A percentile compares a stretch with the other conserved stretches of the same genome.
Conservation (phyloP, 1,140 invertebrate species). For the Platyscapa corneri region DNA sequence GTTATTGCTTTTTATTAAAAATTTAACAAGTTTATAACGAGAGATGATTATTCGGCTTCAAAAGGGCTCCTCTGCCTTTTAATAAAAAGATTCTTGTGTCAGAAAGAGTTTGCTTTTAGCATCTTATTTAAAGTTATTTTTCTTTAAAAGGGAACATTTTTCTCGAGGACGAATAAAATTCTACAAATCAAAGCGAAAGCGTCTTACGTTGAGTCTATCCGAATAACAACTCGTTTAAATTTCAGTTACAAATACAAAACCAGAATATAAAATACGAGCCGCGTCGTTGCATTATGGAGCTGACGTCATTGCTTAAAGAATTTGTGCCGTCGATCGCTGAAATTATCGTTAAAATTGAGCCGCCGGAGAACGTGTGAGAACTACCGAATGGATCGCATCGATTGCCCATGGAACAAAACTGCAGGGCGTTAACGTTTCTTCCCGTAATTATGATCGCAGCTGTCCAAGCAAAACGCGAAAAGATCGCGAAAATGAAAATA, state of each 20-base stretch:
- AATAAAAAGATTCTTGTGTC: not conserved
- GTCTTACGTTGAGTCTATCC: not conserved
- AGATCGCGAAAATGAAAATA: too few relatives aligned
- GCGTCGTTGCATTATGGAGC: not conserved
- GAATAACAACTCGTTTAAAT: not conserved
- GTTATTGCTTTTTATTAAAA: not conserved
- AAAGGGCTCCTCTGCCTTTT: not conserved
- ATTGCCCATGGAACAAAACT: too few relatives aligned
- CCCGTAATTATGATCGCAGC: too few relatives aligned
- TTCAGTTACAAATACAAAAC: not conserved
- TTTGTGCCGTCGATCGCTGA: not conserved
- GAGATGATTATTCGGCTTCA: not conserved
- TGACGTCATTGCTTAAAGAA: not conserved
- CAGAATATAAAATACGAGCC: not conserved
- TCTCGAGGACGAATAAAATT: not conserved
- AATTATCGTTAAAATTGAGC: not conserved
- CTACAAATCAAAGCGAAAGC: not conserved
- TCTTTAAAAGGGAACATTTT: not conserved
- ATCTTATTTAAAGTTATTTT: not conserved
- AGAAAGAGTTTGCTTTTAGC: constrained; percentile 8
- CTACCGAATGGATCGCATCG: too few relatives aligned
- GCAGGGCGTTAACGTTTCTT: too few relatives aligned
- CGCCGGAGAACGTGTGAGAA: too few relatives aligned
- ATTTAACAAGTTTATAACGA: not conserved
- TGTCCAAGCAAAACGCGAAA: too few relatives aligned